phyloP scores from a whole-genome alignment of 2,113 vertebrate species.

The Mus musculus region GRCm39 chr12:34879501-34880000 shows the following conservation, averaged over 20 bases:
- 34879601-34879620: not conserved
- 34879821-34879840: too few relatives aligned
- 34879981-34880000: not conserved
- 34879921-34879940: not conserved
- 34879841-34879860: too few relatives aligned
- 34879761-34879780: not conserved
- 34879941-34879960: not conserved
- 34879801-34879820: not conserved
- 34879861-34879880: too few relatives aligned
- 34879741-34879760: not conserved
- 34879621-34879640: too few relatives aligned
- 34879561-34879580: not conserved
- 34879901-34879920: too few relatives aligned
- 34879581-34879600: not conserved
- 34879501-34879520: not conserved
- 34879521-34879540: not conserved
- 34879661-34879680: not conserved
- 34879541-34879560: not conserved
- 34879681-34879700: not conserved
- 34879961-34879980: not conserved
- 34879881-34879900: not conserved
- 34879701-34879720: not conserved
- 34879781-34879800: not conserved
- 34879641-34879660: not conserved
- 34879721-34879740: not conserved